Conservation (phyloP, 2,113 vertebrate species). For the Silurus asotus region DNA sequence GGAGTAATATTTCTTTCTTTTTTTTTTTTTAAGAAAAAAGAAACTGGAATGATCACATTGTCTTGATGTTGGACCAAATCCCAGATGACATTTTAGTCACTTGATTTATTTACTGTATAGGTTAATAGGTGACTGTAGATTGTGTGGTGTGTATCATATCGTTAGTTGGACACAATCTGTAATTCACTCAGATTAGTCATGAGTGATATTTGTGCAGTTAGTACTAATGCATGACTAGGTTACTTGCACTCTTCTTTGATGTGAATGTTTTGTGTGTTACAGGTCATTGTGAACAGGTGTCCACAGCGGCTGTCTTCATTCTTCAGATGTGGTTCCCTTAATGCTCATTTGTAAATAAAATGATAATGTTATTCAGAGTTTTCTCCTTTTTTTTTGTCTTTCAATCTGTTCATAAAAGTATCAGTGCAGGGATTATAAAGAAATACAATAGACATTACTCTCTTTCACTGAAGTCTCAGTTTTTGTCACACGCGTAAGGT, state of each 20-base stretch:
- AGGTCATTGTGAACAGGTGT: slow-evolving; percentile 68
- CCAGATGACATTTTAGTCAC: neutral
- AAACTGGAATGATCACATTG: too few species aligned
- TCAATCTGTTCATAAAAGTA: neutral
- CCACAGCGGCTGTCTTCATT: slow-evolving; percentile 55
- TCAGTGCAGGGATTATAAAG: neutral
- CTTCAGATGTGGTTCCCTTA: slow-evolving; percentile 63
- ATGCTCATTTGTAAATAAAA: slow-evolving; percentile 78
- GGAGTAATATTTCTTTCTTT: neutral
- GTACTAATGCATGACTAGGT: neutral
- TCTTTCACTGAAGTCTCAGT: neutral
- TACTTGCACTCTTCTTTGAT: neutral
- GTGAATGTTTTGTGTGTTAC: slow-evolving; percentile 2
- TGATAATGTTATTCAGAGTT: slow-evolving; percentile 39
- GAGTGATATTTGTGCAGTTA: neutral
- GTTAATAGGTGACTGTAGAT: neutral
- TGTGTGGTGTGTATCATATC: neutral
- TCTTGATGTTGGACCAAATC: neutral
- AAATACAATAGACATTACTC: neutral
- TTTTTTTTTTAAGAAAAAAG: too few species aligned
- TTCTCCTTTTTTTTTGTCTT: neutral
- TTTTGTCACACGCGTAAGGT: neutral
- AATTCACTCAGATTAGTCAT: neutral
- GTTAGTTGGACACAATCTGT: neutral
- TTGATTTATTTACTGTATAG: neutral